Conservation (phyloP, 2,888 invertebrate species). For the Caradrina kadenii region DNA sequence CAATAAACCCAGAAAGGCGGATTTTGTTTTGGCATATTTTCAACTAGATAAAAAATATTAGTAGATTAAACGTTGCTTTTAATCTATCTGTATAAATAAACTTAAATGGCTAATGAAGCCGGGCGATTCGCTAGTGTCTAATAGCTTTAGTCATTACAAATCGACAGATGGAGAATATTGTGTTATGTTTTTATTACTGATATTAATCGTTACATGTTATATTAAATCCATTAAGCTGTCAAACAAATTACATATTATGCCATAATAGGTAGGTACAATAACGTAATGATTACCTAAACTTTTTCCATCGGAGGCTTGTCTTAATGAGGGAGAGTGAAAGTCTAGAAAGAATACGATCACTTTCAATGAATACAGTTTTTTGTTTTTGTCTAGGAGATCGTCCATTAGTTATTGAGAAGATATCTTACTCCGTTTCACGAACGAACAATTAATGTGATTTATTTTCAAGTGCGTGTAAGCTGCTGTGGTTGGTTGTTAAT, state of each 20-base stretch:
- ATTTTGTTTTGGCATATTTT: not conserved
- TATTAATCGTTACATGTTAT: constrained; percentile 20
- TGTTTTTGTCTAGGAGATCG: constrained; percentile 9
- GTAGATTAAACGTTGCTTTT: too few species aligned
- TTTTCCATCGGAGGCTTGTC: constrained; percentile 11
- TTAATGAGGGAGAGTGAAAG: constrained; percentile 42
- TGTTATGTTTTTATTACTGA: constrained; percentile 1
- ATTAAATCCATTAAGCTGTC: constrained; percentile 27
- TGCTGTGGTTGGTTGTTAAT: too few species aligned
- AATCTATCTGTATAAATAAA: too few species aligned
- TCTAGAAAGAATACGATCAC: constrained; percentile 28
- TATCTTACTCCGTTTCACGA: not conserved
- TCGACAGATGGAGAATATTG: not conserved
- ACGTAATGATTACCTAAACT: constrained; percentile 20
- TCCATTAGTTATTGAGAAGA: constrained; percentile 7
- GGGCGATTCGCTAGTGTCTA: not conserved
- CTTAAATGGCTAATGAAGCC: too few species aligned
- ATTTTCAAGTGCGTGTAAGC: too few species aligned
- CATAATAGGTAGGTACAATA: constrained; percentile 14
- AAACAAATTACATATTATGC: constrained; percentile 33
- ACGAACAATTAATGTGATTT: too few species aligned
- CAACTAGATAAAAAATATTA: not conserved
- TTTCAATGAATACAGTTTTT: constrained; percentile 27
- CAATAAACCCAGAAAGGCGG: not conserved
- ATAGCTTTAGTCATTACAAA: not conserved